phyloP scores from a whole-genome alignment of 2,888 invertebrate species.

The Dryobota labecula region DNA sequence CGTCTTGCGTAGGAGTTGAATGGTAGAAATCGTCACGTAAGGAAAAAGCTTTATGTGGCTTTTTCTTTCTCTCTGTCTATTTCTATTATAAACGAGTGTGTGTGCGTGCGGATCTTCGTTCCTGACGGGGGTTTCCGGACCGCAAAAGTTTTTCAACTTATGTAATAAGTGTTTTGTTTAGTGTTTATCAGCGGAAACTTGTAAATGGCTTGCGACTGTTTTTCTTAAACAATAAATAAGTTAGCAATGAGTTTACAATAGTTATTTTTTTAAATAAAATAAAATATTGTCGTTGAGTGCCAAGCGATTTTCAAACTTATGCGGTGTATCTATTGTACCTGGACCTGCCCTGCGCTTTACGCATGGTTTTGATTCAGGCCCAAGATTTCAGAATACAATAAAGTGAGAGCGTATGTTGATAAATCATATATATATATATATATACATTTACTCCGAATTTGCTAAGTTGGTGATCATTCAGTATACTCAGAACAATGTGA shows the following conservation, averaged over 20 bases:
- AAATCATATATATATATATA: background rate
- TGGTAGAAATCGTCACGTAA: too few relatives aligned
- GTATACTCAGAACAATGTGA: background rate
- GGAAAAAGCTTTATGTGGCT: too few relatives aligned
- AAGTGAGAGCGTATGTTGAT: background rate
- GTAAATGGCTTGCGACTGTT: background rate
- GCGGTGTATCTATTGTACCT: background rate
- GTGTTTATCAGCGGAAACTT: background rate
- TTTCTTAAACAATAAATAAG: background rate
- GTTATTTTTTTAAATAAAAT: too few relatives aligned
- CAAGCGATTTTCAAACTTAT: background rate
- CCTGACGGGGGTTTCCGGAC: too few relatives aligned
- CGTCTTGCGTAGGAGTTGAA: too few relatives aligned
- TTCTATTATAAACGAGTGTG: too few relatives aligned
- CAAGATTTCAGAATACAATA: background rate
- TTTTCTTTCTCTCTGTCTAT: too few relatives aligned
- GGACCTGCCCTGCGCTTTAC: background rate
- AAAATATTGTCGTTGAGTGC: background rate
- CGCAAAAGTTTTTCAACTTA: too few relatives aligned
- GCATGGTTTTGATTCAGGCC: background rate
- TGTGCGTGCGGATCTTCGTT: too few relatives aligned
- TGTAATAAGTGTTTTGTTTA: background rate
- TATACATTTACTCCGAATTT: background rate
- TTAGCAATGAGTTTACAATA: background rate
- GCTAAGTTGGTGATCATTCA: background rate